Evolutionary conservation across 1,140 invertebrate species (phyloP).

Genomic region (Zaprionus tsacasi): DNA sequence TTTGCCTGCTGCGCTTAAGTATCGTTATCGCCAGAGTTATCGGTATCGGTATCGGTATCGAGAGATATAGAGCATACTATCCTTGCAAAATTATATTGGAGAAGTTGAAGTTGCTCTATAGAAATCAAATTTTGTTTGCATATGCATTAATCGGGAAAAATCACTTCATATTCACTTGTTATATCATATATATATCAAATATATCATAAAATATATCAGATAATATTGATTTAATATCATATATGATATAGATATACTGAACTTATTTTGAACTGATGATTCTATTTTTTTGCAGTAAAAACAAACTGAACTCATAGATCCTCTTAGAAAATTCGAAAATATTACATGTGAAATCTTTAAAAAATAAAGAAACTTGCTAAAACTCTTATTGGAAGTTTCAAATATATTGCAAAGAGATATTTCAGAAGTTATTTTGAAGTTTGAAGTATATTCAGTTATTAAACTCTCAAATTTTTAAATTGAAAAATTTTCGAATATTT

Average conservation of each 20-base stretch:
- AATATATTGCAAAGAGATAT: too few species aligned
- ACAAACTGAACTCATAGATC: too few species aligned
- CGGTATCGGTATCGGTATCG: constrained; percentile 26
- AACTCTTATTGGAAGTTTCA: too few species aligned
- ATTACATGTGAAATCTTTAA: too few species aligned
- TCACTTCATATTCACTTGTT: not conserved
- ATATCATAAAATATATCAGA: not conserved
- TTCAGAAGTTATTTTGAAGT: too few species aligned
- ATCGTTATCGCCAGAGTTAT: constrained; percentile 46
- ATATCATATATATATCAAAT: not conserved
- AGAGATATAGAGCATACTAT: constrained; percentile 10
- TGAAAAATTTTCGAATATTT: too few species aligned
- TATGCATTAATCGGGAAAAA: not conserved
- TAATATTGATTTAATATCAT: too few species aligned
- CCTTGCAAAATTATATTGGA: constrained; percentile 27
- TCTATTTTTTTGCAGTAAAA: not conserved
- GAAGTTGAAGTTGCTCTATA: not conserved
- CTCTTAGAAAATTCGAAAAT: too few species aligned
- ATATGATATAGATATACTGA: too few species aligned
- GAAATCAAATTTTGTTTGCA: not conserved
- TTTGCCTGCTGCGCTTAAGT: constrained; percentile 75
- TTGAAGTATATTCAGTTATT: too few species aligned
- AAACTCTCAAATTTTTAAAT: too few species aligned
- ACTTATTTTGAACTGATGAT: not conserved
- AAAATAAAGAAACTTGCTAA: too few species aligned